phyloP scores from a whole-genome alignment of 2,888 invertebrate species.

The Drosophila antonietae region DNA sequence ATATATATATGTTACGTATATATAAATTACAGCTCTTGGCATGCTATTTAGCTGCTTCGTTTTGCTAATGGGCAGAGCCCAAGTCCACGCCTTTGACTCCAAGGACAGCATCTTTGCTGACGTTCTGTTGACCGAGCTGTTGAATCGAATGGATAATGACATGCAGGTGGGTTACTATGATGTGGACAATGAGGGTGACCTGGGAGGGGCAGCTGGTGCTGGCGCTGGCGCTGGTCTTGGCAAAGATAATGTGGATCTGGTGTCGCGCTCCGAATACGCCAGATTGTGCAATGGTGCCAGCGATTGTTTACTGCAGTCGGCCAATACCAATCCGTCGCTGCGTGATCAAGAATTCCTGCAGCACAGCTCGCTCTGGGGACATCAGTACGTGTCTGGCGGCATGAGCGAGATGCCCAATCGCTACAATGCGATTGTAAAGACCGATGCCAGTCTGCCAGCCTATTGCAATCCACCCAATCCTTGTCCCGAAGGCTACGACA shows the following conservation, averaged over 20 bases:
- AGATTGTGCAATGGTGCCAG: constrained; percentile 87
- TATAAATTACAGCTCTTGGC: constrained; percentile 32
- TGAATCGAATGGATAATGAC: constrained; percentile 91
- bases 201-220: constrained; percentile 59
- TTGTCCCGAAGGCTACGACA: constrained; percentile 94
- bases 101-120: constrained; percentile 89
- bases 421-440: constrained; percentile 89
- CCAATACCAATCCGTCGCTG: constrained; percentile 88
- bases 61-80: constrained; percentile 33
- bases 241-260: constrained; percentile 82
- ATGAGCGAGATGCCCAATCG: constrained; percentile 88
- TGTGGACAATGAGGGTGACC: constrained; percentile 77
- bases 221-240: constrained; percentile 8
- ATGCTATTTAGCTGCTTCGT: constrained; percentile 40
- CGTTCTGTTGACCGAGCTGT: constrained; percentile 90
- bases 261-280: constrained; percentile 89
- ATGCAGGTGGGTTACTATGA: constrained; percentile 86
- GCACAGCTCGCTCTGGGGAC: constrained; percentile 91
- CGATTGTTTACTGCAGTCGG: constrained; percentile 63
- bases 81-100: constrained; percentile 52
- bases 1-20: neutral
- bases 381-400: constrained; percentile 91
- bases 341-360: constrained; percentile 95
- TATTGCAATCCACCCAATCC: constrained; percentile 99
- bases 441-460: constrained; percentile 96